phyloP scores from a whole-genome alignment of 2,797 vertebrate species.

The Iguana delicatissima region DNA sequence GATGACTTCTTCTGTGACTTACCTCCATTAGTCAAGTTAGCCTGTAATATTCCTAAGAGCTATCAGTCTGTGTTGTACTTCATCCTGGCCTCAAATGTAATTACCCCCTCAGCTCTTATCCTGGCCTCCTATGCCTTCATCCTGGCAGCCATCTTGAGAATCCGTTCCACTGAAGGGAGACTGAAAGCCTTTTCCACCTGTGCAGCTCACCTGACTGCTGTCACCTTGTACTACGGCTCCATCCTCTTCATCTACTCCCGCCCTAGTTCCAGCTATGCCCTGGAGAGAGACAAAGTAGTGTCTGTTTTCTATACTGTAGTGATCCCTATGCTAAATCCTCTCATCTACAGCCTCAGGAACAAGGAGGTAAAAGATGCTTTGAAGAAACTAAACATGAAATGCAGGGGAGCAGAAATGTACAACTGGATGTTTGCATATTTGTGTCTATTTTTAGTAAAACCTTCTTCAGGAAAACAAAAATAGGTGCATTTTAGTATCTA shows the following conservation, averaged over 20 bases:
- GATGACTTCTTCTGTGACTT: constrained; percentile 75
- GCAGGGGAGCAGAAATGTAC: constrained; percentile 16
- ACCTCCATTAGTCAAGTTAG: constrained; percentile 65
- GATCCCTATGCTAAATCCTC: constrained; percentile 66
- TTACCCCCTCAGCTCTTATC: not conserved
- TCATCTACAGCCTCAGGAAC: constrained; percentile 70
- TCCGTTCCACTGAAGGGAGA: constrained; percentile 28
- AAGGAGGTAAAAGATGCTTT: constrained; percentile 65
- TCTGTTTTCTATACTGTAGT: constrained; percentile 69
- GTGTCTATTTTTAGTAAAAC: not conserved
- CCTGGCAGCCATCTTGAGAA: constrained; percentile 45
- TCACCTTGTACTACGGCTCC: constrained; percentile 63
- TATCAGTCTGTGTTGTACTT: constrained; percentile 55
- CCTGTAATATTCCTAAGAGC: constrained; percentile 46
- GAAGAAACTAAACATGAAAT: constrained; percentile 34
- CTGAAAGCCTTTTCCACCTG: constrained; percentile 63
- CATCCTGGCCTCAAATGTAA: constrained; percentile 52
- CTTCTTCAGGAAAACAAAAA: too few relatives aligned
- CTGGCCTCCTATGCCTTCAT: constrained; percentile 60
- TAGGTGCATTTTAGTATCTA: too few relatives aligned
- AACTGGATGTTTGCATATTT: not conserved
- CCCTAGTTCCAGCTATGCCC: constrained; percentile 61
- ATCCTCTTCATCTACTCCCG: constrained; percentile 67
- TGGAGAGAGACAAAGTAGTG: constrained; percentile 64
- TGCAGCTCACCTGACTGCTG: constrained; percentile 46